Evolutionary conservation across 2,888 invertebrate species (phyloP).

Genomic region (Pterostichus niger): DNA sequence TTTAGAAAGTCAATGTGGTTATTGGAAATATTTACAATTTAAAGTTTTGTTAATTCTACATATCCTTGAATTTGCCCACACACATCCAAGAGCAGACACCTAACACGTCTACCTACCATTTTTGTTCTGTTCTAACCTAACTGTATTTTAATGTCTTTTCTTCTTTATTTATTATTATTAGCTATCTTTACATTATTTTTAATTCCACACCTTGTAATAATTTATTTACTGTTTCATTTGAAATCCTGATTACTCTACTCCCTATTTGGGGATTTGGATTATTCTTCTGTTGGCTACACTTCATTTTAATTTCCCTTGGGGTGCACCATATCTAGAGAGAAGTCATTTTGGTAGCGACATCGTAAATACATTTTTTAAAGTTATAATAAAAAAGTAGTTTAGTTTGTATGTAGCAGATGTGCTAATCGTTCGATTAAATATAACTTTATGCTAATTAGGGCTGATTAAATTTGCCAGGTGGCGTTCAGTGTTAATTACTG

Average conservation of each 20-base stretch:
- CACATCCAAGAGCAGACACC: conserved; percentile 17
- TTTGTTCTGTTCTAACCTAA: conserved; percentile 12
- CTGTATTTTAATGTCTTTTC: conserved; percentile 29
- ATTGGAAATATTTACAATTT: background rate
- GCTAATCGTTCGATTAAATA: conserved; percentile 16
- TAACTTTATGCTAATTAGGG: background rate
- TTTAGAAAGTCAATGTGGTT: conserved; percentile 13
- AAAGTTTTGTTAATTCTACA: background rate
- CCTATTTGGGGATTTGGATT: conserved; percentile 17
- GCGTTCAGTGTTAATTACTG: background rate
- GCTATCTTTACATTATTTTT: conserved; percentile 9
- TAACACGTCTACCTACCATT: conserved; percentile 21
- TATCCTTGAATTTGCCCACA: conserved; percentile 29
- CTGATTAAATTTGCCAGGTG: conserved; percentile 18
- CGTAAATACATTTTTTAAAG: background rate
- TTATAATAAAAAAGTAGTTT: background rate
- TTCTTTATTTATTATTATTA: conserved; percentile 35
- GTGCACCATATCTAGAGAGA: conserved; percentile 5
- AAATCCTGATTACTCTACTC: background rate
- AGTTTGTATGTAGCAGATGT: conserved; percentile 14
- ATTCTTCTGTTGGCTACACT: conserved; percentile 22
- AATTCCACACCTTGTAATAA: background rate
- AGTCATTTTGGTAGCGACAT: background rate
- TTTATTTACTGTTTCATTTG: conserved; percentile 1
- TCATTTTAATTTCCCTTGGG: conserved; percentile 22